Base-by-base conservation (phyloP, 2,888 invertebrate genomes). In the Clanis bilineata region DNA sequence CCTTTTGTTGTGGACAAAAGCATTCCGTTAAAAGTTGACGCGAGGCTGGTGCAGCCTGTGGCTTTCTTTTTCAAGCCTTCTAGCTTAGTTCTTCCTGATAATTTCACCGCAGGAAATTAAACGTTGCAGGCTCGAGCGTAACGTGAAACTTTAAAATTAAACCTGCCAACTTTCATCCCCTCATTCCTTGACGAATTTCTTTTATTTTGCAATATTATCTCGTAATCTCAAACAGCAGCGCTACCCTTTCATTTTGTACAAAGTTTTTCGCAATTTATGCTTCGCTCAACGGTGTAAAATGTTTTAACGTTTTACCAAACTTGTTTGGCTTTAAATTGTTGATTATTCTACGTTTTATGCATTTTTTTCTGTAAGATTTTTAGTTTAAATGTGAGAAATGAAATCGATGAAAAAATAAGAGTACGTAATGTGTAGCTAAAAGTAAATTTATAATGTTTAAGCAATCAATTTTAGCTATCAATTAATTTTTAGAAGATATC, bases 91-190 rank as follows among this genome's bases (percentile, higher is more conserved):
- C 79, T 77, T 77, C 79, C 80, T 82, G 82, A 86, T 88, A 83
- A 86, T 86, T 85, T 81, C 81, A 76, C 71, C 67, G 64, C 76
- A 87, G 88, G 88, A 89, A 88, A 88, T 89, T 89, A 88, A 88
- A 88, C 86, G 82, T 79, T 83, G 83, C 82, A 78, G 76, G 76
- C 82, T 72, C 70, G 74, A 69, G 78, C 68, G 73, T 79, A 83
- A 78, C 80, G 80, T 81, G 72, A 84, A 88, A 85, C 79, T 86
- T 86, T 85, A 80, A 84, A 87, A 87, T 86, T 85, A 82, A 85
- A 88, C 88, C 56, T 59, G 59, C 59, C 59, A 76, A 82, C 81
- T 81, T 79, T 70, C 74, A 73, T 76, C 76, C 76, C 71, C 75
- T 74, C 69, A 71, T 79, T 80, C 72, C 79, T 81, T 79, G 81